Conservation (phyloP, 2,888 invertebrate genomes). For the Lutraria lutraria region DNA sequence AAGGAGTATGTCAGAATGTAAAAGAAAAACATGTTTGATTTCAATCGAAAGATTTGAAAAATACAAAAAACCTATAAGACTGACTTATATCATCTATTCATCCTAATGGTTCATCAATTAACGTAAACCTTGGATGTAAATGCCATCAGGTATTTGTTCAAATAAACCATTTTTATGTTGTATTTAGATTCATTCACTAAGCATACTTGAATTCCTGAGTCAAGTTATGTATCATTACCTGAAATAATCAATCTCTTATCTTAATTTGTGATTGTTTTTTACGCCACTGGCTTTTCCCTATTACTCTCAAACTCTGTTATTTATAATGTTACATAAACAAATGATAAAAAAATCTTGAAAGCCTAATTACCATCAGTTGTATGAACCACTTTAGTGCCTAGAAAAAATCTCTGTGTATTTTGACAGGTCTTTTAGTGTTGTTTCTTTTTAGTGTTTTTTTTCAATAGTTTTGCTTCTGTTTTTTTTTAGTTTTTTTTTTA, state of each 20-base stretch:
- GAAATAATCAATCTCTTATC: constrained; percentile 23
- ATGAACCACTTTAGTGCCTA: background rate
- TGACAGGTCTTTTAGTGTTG: constrained; percentile 29
- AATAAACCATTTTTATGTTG: background rate
- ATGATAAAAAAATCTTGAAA: constrained; percentile 39
- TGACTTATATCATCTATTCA: too few species aligned
- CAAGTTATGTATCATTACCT: background rate
- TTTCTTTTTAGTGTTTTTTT: background rate
- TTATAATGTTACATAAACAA: constrained; percentile 45
- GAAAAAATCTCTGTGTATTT: constrained; percentile 21
- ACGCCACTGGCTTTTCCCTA: constrained; percentile 31
- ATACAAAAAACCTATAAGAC: too few species aligned
- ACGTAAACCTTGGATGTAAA: too few species aligned
- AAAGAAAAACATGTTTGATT: too few species aligned
- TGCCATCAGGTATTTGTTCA: background rate
- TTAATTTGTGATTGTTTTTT: constrained; percentile 36
- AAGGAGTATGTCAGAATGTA: too few species aligned
- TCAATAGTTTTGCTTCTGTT: background rate
- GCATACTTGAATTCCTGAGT: background rate
- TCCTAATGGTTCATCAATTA: too few species aligned
- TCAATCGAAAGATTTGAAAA: too few species aligned
- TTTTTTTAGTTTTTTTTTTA: background rate
- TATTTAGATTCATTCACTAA: background rate
- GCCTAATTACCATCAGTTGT: constrained; percentile 40
- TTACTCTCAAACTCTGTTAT: constrained; percentile 39